Evolutionary conservation across 2,113 vertebrate genomes (phyloP).

Genomic region (Ammodytes marinus): DNA sequence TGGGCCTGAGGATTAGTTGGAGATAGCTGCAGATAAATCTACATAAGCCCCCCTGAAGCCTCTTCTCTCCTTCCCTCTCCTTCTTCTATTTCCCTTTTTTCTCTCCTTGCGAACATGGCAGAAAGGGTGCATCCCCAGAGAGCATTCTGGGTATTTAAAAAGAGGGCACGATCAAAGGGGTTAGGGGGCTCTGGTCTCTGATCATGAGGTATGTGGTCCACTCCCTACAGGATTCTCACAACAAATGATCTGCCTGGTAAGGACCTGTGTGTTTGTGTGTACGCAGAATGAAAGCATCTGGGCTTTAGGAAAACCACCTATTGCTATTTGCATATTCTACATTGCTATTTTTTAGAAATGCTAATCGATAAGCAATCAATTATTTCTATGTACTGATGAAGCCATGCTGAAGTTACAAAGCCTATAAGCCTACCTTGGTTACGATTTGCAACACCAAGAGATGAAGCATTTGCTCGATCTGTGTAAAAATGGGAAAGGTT

Average conservation of each 20-base stretch:
- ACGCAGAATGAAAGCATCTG: conserved; percentile 53
- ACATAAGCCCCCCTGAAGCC: conserved; percentile 72
- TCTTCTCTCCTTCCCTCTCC: conserved; percentile 54
- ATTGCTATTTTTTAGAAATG: conserved; percentile 22
- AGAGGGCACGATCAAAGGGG: conserved; percentile 67
- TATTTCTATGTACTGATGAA: conserved; percentile 66
- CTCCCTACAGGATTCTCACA: conserved; percentile 57
- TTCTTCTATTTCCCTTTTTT: conserved; percentile 39
- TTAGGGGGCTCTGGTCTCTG: conserved; percentile 64
- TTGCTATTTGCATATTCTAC: conserved; percentile 35
- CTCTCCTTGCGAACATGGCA: conserved; percentile 45
- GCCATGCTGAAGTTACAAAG: conserved; percentile 79
- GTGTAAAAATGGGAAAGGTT: conserved; percentile 90
- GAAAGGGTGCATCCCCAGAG: conserved; percentile 64
- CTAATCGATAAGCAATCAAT: conserved; percentile 52
- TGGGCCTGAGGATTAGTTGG: conserved; percentile 73
- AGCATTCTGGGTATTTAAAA: conserved; percentile 78
- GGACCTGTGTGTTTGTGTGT: conserved; percentile 51
- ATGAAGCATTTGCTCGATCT: conserved; percentile 98
- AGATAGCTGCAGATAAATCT: conserved; percentile 79
- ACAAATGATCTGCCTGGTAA: conserved; percentile 64
- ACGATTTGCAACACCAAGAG: conserved; percentile 98
- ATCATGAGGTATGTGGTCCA: conserved; percentile 63
- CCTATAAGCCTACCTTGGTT: conserved; percentile 95
- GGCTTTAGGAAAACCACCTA: conserved; percentile 49